phyloP scores from a whole-genome alignment of 2,888 invertebrate genomes.

The Spodoptera littoralis region DNA sequence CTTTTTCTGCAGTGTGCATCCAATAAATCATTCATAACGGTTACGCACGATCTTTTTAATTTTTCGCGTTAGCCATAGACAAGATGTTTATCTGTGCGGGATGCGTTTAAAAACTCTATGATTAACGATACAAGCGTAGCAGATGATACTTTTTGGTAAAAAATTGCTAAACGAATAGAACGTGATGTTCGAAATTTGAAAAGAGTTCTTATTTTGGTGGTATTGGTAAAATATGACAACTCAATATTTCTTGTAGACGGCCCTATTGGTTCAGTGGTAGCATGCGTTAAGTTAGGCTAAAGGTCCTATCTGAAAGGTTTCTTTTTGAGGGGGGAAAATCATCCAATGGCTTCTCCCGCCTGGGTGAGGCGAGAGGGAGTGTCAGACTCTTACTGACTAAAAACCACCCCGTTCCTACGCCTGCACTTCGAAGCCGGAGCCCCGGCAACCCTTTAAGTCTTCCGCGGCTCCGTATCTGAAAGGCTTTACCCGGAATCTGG shows the following conservation, averaged over 20 bases:
- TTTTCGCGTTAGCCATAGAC: slow-evolving; percentile 60
- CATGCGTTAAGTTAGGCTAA: no score
- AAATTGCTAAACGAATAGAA: slow-evolving; percentile 48
- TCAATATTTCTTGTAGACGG: neutral
- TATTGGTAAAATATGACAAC: neutral
- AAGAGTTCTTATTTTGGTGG: slow-evolving; percentile 8
- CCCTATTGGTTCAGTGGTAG: no score
- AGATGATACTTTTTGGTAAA: slow-evolving; percentile 57
- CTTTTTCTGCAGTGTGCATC: slow-evolving; percentile 21
- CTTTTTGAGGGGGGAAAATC: no score
- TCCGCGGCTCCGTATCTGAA: no score
- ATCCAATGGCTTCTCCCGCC: no score
- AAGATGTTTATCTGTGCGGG: slow-evolving; percentile 60
- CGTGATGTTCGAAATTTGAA: slow-evolving; percentile 46
- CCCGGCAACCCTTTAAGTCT: no score
- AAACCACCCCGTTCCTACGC: no score
- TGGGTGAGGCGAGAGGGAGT: no score
- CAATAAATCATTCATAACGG: slow-evolving; percentile 57
- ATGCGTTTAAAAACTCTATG: slow-evolving; percentile 57
- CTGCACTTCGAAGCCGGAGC: no score
- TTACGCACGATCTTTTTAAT: slow-evolving; percentile 55
- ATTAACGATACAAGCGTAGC: slow-evolving; percentile 57
- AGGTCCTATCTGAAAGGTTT: no score
- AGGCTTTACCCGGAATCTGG: no score
- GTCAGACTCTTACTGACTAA: no score